A percentile compares a stretch with the other conserved stretches of the same genome.
phyloP scores from a whole-genome alignment of 2,797 vertebrate species.

The Rhynchonycteris naso region DNA sequence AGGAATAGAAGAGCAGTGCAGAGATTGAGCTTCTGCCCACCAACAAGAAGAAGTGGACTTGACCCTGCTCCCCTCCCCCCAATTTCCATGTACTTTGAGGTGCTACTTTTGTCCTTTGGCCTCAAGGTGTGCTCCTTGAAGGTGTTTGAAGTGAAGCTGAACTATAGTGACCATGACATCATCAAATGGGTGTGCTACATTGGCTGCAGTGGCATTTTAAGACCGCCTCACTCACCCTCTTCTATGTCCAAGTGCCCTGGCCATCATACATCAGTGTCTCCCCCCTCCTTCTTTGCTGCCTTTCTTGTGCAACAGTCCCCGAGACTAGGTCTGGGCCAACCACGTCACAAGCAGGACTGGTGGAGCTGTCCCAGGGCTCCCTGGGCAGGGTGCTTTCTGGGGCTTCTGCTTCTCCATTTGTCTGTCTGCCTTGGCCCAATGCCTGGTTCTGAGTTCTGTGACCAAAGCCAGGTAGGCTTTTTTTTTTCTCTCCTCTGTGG shows the following conservation, averaged over 20 bases:
- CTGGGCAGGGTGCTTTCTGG: constrained; percentile 54
- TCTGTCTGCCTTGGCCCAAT: constrained; percentile 57
- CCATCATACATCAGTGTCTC: constrained; percentile 78
- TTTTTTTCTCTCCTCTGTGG: constrained; percentile 69
- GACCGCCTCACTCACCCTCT: constrained; percentile 77
- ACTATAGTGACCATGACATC: constrained; percentile 99
- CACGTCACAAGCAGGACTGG: not conserved
- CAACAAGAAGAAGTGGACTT: constrained; percentile 99
- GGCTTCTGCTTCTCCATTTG: constrained; percentile 57
- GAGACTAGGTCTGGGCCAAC: constrained; percentile 81
- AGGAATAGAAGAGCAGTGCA: constrained; percentile 99
- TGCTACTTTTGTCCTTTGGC: constrained; percentile 98
- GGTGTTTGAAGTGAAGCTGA: constrained; percentile 99
- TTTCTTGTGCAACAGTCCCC: constrained; percentile 82
- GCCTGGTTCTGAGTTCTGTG: constrained; percentile 76
- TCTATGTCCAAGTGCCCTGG: not conserved
- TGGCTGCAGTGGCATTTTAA: constrained; percentile 98
- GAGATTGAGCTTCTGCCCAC: constrained; percentile 98
- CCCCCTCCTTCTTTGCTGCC: constrained; percentile 76
- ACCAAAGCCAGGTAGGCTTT: constrained; percentile 78
- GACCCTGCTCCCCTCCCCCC: constrained; percentile 87
- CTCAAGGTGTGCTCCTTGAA: constrained; percentile 99
- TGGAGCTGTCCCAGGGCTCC: constrained; percentile 63
- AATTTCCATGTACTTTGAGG: constrained; percentile 99
- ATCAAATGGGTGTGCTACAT: constrained; percentile 99